Conservation (phyloP, 2,113 vertebrate genomes). For the Rhinoderma darwinii region DNA sequence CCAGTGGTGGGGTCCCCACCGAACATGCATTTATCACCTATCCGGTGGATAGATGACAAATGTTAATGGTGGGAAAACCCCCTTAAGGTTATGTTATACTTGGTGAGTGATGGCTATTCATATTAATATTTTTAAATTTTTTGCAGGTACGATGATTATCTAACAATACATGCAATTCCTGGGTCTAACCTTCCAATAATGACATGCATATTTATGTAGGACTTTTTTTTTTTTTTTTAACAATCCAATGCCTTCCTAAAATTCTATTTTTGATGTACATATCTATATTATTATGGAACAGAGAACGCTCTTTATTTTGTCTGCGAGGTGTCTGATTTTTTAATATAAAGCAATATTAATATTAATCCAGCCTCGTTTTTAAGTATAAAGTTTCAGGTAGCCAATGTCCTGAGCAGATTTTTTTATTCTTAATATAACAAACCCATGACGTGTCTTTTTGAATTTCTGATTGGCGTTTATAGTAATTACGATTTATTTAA, state of each 20-base stretch:
- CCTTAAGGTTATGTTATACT: no score
- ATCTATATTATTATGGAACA: slow-evolving; percentile 75
- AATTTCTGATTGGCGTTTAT: slow-evolving; percentile 67
- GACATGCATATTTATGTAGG: slow-evolving; percentile 66
- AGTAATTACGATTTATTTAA: slow-evolving; percentile 82
- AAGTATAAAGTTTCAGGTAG: slow-evolving; percentile 79
- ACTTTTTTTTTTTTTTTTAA: slow-evolving; percentile 69
- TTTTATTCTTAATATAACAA: slow-evolving; percentile 64
- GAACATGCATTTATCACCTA: no score
- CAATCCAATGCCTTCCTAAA: slow-evolving; percentile 82
- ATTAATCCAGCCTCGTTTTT: slow-evolving; percentile 71
- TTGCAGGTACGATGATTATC: slow-evolving; percentile 68
- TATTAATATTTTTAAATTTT: slow-evolving; percentile 46
- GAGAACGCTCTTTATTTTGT: slow-evolving; percentile 82
- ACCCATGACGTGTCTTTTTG: slow-evolving; percentile 59
- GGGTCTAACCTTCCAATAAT: slow-evolving; percentile 65
- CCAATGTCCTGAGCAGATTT: slow-evolving; percentile 78
- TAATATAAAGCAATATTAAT: slow-evolving; percentile 69
- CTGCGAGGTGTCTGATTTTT: slow-evolving; percentile 74
- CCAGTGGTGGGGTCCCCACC: no score
- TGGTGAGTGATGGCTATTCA: neutral
- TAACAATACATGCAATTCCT: slow-evolving; percentile 70
- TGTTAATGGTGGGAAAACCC: no score
- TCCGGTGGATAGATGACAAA: no score
- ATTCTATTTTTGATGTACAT: slow-evolving; percentile 83